A percentile compares a stretch with the other conserved stretches of the same genome.
phyloP scores from a whole-genome alignment of 1,140 invertebrate species.

The Hirudo medicinalis region DNA sequence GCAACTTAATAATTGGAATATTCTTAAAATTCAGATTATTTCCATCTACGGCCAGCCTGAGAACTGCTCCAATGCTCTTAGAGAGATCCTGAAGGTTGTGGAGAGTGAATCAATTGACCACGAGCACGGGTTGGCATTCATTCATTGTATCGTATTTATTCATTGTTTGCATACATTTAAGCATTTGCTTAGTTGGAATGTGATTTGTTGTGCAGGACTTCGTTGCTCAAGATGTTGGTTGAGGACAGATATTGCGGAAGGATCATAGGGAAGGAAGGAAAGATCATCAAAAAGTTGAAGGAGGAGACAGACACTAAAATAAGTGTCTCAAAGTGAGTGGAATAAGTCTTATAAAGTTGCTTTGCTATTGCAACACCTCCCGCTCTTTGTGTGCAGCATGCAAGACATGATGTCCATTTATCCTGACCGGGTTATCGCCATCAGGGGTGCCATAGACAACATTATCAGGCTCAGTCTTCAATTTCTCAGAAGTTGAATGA shows the following conservation, averaged over 20 bases:
- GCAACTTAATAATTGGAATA: neutral
- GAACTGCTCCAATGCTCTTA: conserved; percentile 88
- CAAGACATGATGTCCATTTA: conserved; percentile 87
- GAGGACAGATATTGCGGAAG: conserved; percentile 93
- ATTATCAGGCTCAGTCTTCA: conserved; percentile 85
- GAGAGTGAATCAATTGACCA: conserved; percentile 81
- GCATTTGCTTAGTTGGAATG: neutral
- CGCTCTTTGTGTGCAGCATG: conserved; percentile 53
- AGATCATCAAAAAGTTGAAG: conserved; percentile 94
- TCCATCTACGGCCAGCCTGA: conserved; percentile 93
- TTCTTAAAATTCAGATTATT: conserved; percentile 51
- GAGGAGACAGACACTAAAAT: conserved; percentile 94
- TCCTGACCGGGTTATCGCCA: conserved; percentile 81
- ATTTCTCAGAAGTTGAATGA: conserved; percentile 85
- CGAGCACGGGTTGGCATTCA: neutral
- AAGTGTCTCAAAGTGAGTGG: conserved; percentile 65
- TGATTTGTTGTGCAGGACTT: conserved; percentile 52
- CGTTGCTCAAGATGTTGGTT: conserved; percentile 82
- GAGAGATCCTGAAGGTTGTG: conserved; percentile 88
- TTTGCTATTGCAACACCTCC: neutral
- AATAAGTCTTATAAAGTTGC: neutral
- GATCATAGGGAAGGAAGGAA: conserved; percentile 86
- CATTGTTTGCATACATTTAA: neutral
- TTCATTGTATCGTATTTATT: neutral
- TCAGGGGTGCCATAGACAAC: conserved; percentile 75